A percentile compares a stretch with the other conserved stretches of the same genome.
These are phyloP conservation scores for Eristalis intricaria DNA, from an alignment of 2,888 invertebrate species.

Conservation along the genomic window DNA sequence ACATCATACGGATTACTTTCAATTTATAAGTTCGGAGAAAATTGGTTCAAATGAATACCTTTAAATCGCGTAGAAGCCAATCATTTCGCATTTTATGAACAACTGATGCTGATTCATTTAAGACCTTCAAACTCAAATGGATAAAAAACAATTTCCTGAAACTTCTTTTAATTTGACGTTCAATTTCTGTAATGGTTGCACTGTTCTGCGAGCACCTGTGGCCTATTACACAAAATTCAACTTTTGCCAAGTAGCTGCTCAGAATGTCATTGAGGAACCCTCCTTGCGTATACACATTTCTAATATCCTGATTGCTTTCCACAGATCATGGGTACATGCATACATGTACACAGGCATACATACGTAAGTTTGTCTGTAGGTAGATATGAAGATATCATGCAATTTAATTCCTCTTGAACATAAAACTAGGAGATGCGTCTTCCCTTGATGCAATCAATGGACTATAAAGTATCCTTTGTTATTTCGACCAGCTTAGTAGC, in stretches of 20 bases:
- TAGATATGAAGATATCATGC: not conserved
- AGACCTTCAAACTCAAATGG: constrained; percentile 25
- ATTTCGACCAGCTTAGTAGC: constrained; percentile 39
- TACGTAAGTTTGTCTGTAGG: not conserved
- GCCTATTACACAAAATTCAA: constrained; percentile 30
- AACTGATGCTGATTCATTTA: constrained; percentile 36
- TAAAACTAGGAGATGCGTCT: not conserved
- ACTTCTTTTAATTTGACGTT: constrained; percentile 26
- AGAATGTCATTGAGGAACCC: not conserved
- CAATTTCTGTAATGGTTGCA: constrained; percentile 65
- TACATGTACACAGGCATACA: not conserved
- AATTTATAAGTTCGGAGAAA: constrained; percentile 50
- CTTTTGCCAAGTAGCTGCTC: constrained; percentile 10
- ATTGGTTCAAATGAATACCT: constrained; percentile 20
- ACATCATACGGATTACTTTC: constrained; percentile 5
- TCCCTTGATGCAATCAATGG: constrained; percentile 42
- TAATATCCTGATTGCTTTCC: constrained; percentile 43
- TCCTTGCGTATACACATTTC: constrained; percentile 16
- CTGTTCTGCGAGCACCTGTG: constrained; percentile 44
- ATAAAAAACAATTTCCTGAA: constrained; percentile 10
- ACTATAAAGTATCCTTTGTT: constrained; percentile 29
- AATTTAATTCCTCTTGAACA: not conserved
- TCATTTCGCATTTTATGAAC: constrained; percentile 20
- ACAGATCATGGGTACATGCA: not conserved
- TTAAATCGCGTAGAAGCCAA: not conserved